Base-by-base conservation (phyloP, 2,113 vertebrate species). In the Morone chrysops region DNA sequence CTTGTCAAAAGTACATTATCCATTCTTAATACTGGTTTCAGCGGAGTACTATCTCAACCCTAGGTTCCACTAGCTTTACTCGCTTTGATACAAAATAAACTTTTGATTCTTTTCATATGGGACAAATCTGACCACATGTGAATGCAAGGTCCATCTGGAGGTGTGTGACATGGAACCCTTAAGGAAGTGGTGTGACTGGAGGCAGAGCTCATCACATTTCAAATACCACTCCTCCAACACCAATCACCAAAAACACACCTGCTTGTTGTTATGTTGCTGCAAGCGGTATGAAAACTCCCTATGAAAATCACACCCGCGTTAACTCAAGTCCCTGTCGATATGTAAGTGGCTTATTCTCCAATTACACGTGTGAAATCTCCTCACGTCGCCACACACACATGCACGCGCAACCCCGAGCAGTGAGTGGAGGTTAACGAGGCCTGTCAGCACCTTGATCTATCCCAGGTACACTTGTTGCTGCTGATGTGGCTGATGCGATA, bases 281-380 rank as follows among this genome's bases (percentile, higher is more conserved):
- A 0, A 31, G 71, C 67, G 25, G 62, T 18, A 77, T 70, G 65
- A 78, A 70, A 70, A 81, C 82, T 71, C 82, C 53, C 79, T 48
- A 77, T 69, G 76, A 85, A 87, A 89, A 70, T 83, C 77, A 85
- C 75, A 89, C 81, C 48, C n/a, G 51, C 60, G 5, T 17, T 6
- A 12, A 48, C 65, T 82, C 45, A 75, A 86, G 75, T 89, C 84
- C 51, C 76, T 53, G 72, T 76, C 36, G 59, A 17, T 67, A 74
- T 54, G 73, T 89, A 90, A 90, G 82, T 85, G 77, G 73, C 87
- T 80, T 80, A 71, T 69, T 90, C 79, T 93, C 90, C 93, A 94
- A 92, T 93, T 92, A 94, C 91, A 92, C 50, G 87, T 93, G 91
- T 91, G 88, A 94, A 90, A 89, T 82, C 91, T 89, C 83, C 38